Percentiles rank a stretch among this genome's conserved stretches.
phyloP scores from a whole-genome alignment of 2,888 invertebrate genomes.

The Latrodectus hesperus region DNA sequence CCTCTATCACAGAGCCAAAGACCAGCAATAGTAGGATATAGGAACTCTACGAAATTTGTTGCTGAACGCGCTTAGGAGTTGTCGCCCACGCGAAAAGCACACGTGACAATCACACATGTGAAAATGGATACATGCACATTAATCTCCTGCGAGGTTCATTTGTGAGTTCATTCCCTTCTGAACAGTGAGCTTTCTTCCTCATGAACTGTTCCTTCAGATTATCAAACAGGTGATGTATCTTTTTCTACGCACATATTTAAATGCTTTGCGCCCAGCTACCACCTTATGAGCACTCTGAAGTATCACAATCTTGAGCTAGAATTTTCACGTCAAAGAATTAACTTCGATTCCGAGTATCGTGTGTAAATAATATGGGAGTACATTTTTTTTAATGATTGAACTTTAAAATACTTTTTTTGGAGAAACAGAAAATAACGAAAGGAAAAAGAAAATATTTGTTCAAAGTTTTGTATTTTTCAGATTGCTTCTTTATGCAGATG shows the following conservation, averaged over 20 bases:
- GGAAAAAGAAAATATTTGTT: no score
- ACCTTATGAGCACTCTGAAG: no score
- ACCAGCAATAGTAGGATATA: not conserved
- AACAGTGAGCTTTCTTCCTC: not conserved
- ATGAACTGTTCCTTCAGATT: not conserved
- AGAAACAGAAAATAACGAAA: no score
- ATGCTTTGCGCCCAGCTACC: no score
- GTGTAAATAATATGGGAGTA: no score
- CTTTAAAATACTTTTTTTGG: no score
- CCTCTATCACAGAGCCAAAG: not conserved
- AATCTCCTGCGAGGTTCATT: not conserved
- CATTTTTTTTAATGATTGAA: no score
- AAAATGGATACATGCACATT: not conserved
- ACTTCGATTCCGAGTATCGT: no score
- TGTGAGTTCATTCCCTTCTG: not conserved
- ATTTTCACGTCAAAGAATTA: no score
- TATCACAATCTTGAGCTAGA: no score
- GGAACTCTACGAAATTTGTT: slow-evolving; percentile 5
- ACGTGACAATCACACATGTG: slow-evolving; percentile 5
- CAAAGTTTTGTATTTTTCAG: no score
- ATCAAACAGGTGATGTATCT: not conserved
- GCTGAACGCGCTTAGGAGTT: not conserved
- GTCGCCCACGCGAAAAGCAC: not conserved
- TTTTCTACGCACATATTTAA: not conserved
- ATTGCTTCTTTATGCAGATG: no score